These are phyloP conservation scores for Acrobasis suavella DNA, from an alignment of 2,888 invertebrate species.

Conservation along the genomic window DNA sequence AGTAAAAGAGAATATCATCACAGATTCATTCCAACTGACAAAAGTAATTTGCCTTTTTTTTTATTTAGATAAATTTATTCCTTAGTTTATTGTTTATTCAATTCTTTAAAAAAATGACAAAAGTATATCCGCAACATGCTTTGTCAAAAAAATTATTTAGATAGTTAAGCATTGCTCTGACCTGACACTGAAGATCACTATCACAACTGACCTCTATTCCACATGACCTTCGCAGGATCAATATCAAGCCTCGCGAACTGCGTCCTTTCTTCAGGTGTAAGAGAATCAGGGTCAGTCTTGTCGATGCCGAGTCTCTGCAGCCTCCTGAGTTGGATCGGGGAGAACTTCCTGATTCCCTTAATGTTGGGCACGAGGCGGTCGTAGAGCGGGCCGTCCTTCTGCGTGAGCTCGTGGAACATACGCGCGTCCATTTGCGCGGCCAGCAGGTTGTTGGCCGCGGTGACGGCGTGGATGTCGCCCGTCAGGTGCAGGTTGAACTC, in stretches of 20 bases:
- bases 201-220: constrained; percentile 90
- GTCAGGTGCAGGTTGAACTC: constrained; percentile 99
- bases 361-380: constrained; percentile 93
- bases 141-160: too few relatives aligned
- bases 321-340: constrained; percentile 91
- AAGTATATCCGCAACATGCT: too few relatives aligned
- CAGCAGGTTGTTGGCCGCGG: constrained; percentile 98
- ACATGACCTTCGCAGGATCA: constrained; percentile 93
- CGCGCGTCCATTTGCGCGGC: constrained; percentile 98
- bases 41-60: too few relatives aligned
- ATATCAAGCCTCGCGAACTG: constrained; percentile 94
- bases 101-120: too few relatives aligned
- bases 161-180: too few relatives aligned
- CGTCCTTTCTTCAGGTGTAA: constrained; percentile 90
- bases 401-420: constrained; percentile 98
- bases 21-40: too few relatives aligned
- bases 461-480: constrained; percentile 99
- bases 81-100: too few relatives aligned
- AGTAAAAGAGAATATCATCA: too few relatives aligned
- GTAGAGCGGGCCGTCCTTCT: constrained; percentile 92
- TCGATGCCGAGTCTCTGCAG: constrained; percentile 89
- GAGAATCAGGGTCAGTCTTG: constrained; percentile 91
- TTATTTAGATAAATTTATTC: too few relatives aligned
- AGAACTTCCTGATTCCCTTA: constrained; percentile 92
- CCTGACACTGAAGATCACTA: too few relatives aligned